These are phyloP conservation scores for Lucilia cuprina DNA, from an alignment of 1,140 invertebrate genomes.

Conservation along the genomic window DNA sequence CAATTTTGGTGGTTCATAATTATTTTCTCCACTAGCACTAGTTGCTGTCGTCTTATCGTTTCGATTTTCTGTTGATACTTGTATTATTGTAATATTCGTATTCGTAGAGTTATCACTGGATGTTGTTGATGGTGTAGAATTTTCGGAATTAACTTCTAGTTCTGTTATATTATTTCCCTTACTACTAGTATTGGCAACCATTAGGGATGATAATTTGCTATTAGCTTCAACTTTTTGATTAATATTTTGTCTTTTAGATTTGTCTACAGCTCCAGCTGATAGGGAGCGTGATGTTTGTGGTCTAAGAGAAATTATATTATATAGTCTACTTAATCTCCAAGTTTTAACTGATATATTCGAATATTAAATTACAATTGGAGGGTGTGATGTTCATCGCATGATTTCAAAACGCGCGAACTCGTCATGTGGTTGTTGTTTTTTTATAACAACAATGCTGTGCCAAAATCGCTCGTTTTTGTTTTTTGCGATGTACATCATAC, in stretches of 20 bases:
- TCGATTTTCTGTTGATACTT: constrained; percentile 50
- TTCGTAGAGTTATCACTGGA: neutral
- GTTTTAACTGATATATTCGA: too few relatives aligned
- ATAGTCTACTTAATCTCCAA: too few relatives aligned
- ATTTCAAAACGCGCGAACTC: too few relatives aligned
- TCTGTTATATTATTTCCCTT: constrained; percentile 37
- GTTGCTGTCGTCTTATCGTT: constrained; percentile 36
- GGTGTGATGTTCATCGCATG: too few relatives aligned
- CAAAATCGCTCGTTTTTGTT: too few relatives aligned
- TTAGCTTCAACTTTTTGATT: neutral
- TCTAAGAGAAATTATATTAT: constrained; percentile 34
- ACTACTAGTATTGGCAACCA: neutral
- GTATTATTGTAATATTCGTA: constrained; percentile 60
- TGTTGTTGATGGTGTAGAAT: neutral
- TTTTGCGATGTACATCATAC: too few relatives aligned
- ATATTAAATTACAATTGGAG: too few relatives aligned
- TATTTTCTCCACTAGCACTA: constrained; percentile 22
- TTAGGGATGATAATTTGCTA: neutral
- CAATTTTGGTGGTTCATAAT: neutral
- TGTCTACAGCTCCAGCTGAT: constrained; percentile 57
- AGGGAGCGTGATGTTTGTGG: constrained; percentile 58
- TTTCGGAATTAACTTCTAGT: constrained; percentile 32
- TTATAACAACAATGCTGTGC: too few relatives aligned
- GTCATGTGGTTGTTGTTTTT: too few relatives aligned
- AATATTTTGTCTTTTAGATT: constrained; percentile 38